These are phyloP conservation scores for Podargus strigoides DNA, from an alignment of 2,797 vertebrate genomes.

Conservation along the genomic window DNA sequence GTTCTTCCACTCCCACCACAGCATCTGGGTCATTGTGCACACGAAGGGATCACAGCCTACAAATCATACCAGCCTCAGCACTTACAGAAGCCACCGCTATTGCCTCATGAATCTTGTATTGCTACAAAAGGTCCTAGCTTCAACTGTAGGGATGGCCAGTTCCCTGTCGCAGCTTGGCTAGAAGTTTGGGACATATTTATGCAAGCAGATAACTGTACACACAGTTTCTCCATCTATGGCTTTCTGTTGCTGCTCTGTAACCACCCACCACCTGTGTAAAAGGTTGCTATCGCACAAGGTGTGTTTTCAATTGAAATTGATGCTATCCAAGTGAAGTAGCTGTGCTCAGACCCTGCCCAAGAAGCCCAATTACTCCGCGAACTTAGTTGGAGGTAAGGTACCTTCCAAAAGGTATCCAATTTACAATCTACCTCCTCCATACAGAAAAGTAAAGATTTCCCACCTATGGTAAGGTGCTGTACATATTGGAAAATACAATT, in stretches of 20 bases:
- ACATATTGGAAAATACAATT: background rate
- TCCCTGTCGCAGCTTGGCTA: background rate
- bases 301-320: background rate
- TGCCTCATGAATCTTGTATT: fast-evolving
- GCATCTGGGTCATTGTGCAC: background rate
- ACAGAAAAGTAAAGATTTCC: background rate
- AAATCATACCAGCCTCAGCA: background rate
- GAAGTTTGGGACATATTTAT: background rate
- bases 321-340: background rate
- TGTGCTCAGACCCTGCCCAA: background rate
- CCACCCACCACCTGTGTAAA: background rate
- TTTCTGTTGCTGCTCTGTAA: background rate
- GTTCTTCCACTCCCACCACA: background rate
- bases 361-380: background rate
- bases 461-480: background rate
- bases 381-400: background rate
- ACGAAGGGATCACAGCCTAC: background rate
- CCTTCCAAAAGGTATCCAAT: background rate
- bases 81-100: background rate
- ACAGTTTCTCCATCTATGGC: background rate
- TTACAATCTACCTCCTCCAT: no score
- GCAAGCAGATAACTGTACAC: background rate
- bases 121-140: background rate
- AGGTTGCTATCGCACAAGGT: background rate
- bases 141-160: background rate